Percentiles rank a stretch among this genome's conserved stretches.
Evolutionary conservation across 2,888 invertebrate species (phyloP).

Genomic region (Protonemura montana): DNA sequence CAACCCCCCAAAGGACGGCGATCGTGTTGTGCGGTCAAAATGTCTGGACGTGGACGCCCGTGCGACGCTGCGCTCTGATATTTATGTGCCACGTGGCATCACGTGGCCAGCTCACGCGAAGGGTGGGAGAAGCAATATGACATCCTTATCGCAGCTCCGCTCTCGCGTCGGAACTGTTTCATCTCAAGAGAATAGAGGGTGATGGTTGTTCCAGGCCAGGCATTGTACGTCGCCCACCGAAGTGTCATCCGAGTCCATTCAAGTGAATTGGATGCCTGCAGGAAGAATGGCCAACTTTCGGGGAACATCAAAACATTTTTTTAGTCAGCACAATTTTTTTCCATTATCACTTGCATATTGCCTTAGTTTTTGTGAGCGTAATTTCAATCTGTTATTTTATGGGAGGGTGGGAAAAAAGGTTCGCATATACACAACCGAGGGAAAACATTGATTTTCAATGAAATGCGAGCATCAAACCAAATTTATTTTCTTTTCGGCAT

Average conservation of each 20-base stretch:
- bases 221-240: neutral
- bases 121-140: neutral
- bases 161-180: neutral
- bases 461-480: neutral
- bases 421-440: neutral
- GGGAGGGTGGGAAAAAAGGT: neutral
- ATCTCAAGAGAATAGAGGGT: neutral
- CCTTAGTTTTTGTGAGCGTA: neutral
- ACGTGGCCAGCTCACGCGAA: neutral
- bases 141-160: neutral
- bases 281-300: neutral
- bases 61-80: neutral
- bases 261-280: neutral
- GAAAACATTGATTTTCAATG: slow-evolving; percentile 12
- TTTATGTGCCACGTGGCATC: neutral
- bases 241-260: neutral
- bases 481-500: neutral
- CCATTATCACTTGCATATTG: neutral
- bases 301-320: neutral
- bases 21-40: no score
- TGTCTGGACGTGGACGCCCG: no score
- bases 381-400: neutral
- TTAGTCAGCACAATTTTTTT: neutral
- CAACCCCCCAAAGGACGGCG: no score
- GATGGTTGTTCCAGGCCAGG: neutral